Evolutionary conservation across 2,113 vertebrate species (phyloP).

Genomic region (Crotalus viridis): DNA sequence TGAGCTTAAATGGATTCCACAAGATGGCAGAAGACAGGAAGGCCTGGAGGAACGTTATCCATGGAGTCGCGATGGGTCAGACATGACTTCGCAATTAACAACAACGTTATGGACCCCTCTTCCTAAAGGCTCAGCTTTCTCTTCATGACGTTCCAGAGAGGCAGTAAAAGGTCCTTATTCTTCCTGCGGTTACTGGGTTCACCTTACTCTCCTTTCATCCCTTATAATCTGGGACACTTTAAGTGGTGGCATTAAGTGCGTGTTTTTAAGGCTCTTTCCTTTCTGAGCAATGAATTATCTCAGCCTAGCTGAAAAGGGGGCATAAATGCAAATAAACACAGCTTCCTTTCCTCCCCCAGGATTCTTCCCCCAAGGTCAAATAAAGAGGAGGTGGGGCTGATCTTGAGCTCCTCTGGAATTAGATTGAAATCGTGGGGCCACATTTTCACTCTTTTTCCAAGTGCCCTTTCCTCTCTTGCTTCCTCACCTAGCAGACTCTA

Average conservation of each 20-base stretch:
- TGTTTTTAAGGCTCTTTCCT: not conserved
- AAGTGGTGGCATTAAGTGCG: not conserved
- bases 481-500: not conserved
- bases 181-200: not conserved
- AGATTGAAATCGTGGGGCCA: fast-evolving
- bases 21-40: too few species aligned
- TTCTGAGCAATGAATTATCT: not conserved
- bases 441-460: not conserved
- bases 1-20: too few species aligned
- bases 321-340: not conserved
- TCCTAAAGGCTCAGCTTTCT: not conserved
- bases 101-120: not conserved
- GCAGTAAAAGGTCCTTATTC: not conserved
- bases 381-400: too few species aligned
- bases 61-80: too few species aligned
- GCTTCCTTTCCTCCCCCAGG: not conserved
- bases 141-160: not conserved
- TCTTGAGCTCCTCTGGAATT: not conserved
- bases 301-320: not conserved
- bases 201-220: not conserved
- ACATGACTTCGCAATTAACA: too few species aligned
- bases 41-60: too few species aligned
- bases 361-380: not conserved
- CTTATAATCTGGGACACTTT: not conserved
- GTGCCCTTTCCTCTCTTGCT: not conserved